Percentiles rank a stretch among this genome's conserved stretches.
Evolutionary conservation across 2,888 invertebrate genomes (phyloP).

Genomic region (Idaea biselata): DNA sequence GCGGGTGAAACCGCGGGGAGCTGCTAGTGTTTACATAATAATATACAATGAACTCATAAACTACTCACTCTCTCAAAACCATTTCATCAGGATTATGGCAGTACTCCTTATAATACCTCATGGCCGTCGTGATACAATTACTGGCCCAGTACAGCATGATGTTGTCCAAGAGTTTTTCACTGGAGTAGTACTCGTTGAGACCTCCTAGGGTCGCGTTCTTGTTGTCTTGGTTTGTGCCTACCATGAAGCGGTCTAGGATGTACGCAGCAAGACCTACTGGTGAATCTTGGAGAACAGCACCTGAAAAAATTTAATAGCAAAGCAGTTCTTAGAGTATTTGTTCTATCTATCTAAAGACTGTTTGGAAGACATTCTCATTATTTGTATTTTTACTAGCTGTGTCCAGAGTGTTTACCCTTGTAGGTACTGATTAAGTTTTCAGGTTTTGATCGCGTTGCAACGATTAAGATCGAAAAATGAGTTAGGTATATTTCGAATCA

Average conservation of each 20-base stretch:
- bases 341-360: too few species aligned
- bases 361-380: not conserved
- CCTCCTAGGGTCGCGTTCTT: constrained; percentile 82
- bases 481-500: too few species aligned
- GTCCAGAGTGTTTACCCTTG: not conserved
- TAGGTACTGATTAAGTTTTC: not conserved
- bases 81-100: constrained; percentile 36
- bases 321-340: too few species aligned
- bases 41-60: not conserved
- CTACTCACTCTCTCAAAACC: constrained; percentile 60
- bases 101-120: constrained; percentile 83
- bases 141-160: constrained; percentile 79
- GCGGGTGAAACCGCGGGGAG: too few species aligned
- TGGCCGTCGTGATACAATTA: constrained; percentile 68
- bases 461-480: too few species aligned
- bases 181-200: constrained; percentile 60
- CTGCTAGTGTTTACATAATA: too few species aligned
- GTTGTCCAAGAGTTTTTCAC: constrained; percentile 71
- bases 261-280: constrained; percentile 93
- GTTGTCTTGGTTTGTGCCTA: constrained; percentile 81
- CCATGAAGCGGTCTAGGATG: constrained; percentile 91
- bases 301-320: constrained; percentile 53
- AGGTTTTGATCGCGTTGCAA: too few species aligned
- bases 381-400: not conserved
- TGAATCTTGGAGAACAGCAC: constrained; percentile 86